Evolutionary conservation across 2,797 vertebrate species (phyloP).

Genomic region (Pogonophryne albipinna): DNA sequence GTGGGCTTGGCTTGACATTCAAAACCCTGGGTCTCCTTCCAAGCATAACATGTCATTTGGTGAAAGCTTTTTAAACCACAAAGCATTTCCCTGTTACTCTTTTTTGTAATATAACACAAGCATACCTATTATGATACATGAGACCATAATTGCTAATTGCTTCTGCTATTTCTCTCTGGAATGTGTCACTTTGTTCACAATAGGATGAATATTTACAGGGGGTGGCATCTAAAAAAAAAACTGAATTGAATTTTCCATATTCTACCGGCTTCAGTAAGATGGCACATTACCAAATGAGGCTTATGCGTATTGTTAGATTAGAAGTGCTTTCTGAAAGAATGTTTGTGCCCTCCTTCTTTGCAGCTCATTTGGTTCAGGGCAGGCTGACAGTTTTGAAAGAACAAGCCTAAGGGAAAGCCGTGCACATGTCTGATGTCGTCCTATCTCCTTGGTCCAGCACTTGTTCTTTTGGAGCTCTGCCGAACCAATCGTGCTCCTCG

Average conservation of each 20-base stretch:
- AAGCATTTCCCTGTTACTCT: slow-evolving; percentile 18
- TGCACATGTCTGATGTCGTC: slow-evolving; percentile 80
- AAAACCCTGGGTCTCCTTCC: slow-evolving; percentile 30
- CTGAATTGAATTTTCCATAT: slow-evolving; percentile 39
- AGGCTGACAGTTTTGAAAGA: slow-evolving; percentile 76
- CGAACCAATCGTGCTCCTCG: slow-evolving; percentile 75
- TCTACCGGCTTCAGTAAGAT: slow-evolving; percentile 44
- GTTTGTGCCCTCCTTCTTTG: slow-evolving; percentile 59
- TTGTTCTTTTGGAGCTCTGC: slow-evolving; percentile 78
- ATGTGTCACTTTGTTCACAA: slow-evolving; percentile 39
- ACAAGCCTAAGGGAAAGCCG: slow-evolving; percentile 78
- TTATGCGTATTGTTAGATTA: slow-evolving; percentile 69
- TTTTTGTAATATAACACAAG: slow-evolving; percentile 29
- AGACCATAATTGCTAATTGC: slow-evolving; percentile 38
- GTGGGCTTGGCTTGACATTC: slow-evolving; percentile 49
- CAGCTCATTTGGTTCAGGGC: slow-evolving; percentile 66
- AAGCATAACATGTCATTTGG: slow-evolving; percentile 44
- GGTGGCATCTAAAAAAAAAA: slow-evolving; percentile 34
- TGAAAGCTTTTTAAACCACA: slow-evolving; percentile 16
- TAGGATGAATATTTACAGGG: slow-evolving; percentile 33
- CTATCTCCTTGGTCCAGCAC: slow-evolving; percentile 81
- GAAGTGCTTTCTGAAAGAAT: slow-evolving; percentile 64
- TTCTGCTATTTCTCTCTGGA: slow-evolving; percentile 27
- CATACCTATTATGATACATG: slow-evolving; percentile 24
- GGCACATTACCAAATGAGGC: slow-evolving; percentile 66